These are phyloP conservation scores for Bufo gargarizans DNA, from an alignment of 2,113 vertebrate genomes.

Conservation along the genomic window DNA sequence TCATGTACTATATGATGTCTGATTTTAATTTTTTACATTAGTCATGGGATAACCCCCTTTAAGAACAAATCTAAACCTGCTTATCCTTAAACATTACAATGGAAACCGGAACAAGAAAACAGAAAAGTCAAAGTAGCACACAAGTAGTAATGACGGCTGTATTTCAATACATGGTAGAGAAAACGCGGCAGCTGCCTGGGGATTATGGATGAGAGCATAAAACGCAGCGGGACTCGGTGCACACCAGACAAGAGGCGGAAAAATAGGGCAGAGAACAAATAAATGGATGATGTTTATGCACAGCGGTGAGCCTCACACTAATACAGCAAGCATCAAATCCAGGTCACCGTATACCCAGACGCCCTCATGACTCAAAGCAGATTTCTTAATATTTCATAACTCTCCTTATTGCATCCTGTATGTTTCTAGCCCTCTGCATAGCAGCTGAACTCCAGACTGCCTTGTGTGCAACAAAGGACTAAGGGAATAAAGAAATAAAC, in stretches of 20 bases:
- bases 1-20: no score
- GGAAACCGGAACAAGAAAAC: neutral
- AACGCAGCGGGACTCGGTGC: conserved; percentile 36
- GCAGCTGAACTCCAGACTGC: neutral
- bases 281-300: conserved; percentile 45
- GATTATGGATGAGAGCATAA: conserved; percentile 42
- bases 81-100: neutral
- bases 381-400: conserved; percentile 33
- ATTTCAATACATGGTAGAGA: neutral
- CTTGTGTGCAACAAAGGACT: neutral
- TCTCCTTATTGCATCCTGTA: neutral
- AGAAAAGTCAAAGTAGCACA: neutral
- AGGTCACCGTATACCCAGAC: conserved; percentile 44
- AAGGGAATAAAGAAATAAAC: neutral
- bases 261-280: conserved; percentile 37
- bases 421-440: neutral
- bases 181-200: conserved; percentile 2
- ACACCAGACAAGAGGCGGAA: conserved; percentile 6
- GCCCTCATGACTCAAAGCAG: conserved; percentile 39
- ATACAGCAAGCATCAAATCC: conserved; percentile 41
- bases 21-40: no score
- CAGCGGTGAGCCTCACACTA: conserved; percentile 40
- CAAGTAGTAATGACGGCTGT: conserved; percentile 8
- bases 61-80: neutral
- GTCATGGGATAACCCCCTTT: no score